These are phyloP conservation scores for Siphamia tubifer DNA, from an alignment of 2,113 vertebrate species.

Conservation along the genomic window DNA sequence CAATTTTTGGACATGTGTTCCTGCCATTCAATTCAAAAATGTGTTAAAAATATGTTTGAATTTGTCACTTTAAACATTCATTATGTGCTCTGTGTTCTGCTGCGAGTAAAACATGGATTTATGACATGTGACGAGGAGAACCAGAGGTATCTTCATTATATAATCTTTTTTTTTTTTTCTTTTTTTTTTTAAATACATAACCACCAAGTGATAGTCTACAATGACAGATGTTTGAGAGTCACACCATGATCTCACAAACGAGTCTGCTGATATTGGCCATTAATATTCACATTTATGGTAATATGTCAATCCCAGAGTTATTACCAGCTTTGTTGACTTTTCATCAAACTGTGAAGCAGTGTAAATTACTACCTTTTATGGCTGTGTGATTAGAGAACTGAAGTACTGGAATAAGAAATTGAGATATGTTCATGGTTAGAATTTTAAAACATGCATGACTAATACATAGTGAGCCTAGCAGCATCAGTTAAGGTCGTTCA, in stretches of 20 bases:
- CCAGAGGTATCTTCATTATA: no score
- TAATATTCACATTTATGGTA: not conserved
- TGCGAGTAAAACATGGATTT: no score
- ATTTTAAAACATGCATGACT: not conserved
- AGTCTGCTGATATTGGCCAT: not conserved
- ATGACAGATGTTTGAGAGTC: not conserved
- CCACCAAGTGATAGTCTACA: not conserved
- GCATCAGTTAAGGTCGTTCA: not conserved
- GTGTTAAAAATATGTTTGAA: no score
- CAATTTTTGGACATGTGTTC: no score
- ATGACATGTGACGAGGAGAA: no score
- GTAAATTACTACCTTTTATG: constrained; percentile 13
- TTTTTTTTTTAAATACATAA: not conserved
- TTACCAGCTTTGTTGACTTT: constrained; percentile 5
- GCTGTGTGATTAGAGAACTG: not conserved
- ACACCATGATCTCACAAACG: not conserved
- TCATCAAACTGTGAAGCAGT: not conserved
- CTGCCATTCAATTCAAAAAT: no score
- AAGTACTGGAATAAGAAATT: not conserved
- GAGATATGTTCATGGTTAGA: not conserved
- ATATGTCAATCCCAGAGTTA: not conserved
- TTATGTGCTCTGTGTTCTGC: no score
- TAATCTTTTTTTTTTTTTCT: no score
- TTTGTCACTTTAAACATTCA: no score
- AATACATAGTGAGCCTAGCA: not conserved